Conservation (phyloP, 2,888 invertebrate genomes). For the Eupeodes luniger region DNA sequence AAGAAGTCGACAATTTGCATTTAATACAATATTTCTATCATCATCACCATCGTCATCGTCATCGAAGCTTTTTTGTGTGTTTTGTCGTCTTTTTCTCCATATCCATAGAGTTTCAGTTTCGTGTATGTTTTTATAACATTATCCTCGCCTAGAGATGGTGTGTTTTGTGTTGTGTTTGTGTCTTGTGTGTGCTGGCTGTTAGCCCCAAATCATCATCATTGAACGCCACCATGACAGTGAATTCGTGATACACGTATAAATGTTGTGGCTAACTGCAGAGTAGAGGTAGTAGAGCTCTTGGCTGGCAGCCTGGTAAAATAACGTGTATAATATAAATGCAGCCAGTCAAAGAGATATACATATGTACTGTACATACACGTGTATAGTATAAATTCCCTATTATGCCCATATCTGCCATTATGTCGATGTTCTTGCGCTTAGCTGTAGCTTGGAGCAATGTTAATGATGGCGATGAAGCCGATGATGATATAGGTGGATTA, state of each 20-base stretch:
- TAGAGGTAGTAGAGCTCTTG: conserved; percentile 27
- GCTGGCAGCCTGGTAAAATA: conserved; percentile 20
- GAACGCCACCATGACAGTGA: conserved; percentile 72
- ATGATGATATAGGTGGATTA: conserved; percentile 72
- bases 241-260: conserved; percentile 52
- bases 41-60: background rate
- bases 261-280: conserved; percentile 54
- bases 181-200: background rate
- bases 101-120: conserved; percentile 4
- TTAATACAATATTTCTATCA: conserved; percentile 60
- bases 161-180: background rate
- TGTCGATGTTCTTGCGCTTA: conserved; percentile 70
- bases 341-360: background rate
- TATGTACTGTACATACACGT: background rate
- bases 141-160: conserved; percentile 55
- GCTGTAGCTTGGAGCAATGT: conserved; percentile 59
- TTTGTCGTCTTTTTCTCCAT: conserved; percentile 10
- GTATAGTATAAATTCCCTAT: conserved; percentile 11
- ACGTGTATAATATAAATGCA: background rate
- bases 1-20: conserved; percentile 68
- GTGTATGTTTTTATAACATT: conserved; percentile 41
- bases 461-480: conserved; percentile 70
- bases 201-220: conserved; percentile 66
- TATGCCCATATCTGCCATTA: conserved; percentile 37
- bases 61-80: conserved; percentile 20